Base-by-base conservation (phyloP, 2,797 vertebrate species). In the Agapornis canus region DNA sequence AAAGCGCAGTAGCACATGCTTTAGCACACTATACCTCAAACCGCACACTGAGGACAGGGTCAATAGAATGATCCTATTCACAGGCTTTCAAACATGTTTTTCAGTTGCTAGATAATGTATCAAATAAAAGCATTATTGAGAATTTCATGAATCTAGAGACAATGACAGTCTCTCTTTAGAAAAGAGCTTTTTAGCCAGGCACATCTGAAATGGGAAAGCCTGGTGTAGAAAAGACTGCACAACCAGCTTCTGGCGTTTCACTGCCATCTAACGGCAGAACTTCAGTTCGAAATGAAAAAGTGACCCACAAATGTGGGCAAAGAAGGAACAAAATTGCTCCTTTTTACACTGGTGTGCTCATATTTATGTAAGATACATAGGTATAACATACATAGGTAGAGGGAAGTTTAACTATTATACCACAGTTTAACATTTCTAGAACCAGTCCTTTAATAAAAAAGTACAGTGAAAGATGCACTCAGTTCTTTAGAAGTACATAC, bases 231-330 rank as follows among this genome's bases (percentile, higher is more conserved):
- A 65, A 71, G 78, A 6, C 3, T 10, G 42, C 23, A 39, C 40
- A 42, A 27, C 3, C 2, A 57, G 31, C 27, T 27, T 63, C 27
- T 54, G 13, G 1, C 57, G 59, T 89, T 75, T 77, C 84, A 93
- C 64, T 75, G 89, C 84, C 90, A 91, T 52, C 84, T 95, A 95
- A 85, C 0, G 81, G 84, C 76, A 80, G 65, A 69, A 79, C 17
- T 64, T 48, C 56, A 42, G 26, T 48, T 87, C 56, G 31, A 29
- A 27, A 70, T 49, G 45, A 43, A 49, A 73, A 47, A 39, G 19
- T 5, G 10, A 45, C 27, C 10, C 47, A 63, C 6, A 52, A 32
- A 23, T 10, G 4, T 17, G 5, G 23, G 10, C 4, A 27, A 49
- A 66, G 69, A 32, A 72, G 19, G 17, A 65, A 72, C 5, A 47